Conservation (phyloP, 2,113 vertebrate species). For the Pampusana beccarii region DNA sequence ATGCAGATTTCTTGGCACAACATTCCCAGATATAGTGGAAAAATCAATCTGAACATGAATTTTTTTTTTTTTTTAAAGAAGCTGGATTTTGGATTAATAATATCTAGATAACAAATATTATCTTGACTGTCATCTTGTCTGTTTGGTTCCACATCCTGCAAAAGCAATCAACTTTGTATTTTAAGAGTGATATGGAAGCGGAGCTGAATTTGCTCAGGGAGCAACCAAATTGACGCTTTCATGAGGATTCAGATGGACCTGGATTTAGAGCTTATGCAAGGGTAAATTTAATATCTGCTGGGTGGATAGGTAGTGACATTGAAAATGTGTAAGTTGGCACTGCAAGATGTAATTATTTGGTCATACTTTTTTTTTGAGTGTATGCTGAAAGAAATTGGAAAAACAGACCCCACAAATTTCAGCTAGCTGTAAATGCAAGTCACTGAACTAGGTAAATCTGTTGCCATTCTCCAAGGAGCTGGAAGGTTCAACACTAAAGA, state of each 20-base stretch:
- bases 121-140: neutral
- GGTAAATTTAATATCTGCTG: neutral
- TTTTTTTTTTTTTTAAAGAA: neutral
- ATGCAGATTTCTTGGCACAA: neutral
- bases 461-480: neutral
- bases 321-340: neutral
- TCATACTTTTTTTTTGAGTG: neutral
- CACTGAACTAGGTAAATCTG: neutral
- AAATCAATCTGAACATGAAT: neutral
- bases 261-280: neutral
- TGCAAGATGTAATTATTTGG: neutral
- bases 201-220: neutral
- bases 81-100: neutral
- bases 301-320: neutral
- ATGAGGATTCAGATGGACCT: neutral
- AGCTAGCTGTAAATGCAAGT: neutral
- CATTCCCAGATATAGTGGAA: neutral
- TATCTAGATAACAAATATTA: neutral
- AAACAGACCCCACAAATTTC: neutral
- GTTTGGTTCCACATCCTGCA: neutral
- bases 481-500: neutral
- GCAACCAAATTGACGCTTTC: neutral
- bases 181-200: neutral
- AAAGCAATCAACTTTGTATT: neutral
- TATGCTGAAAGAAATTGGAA: neutral